A percentile compares a stretch with the other conserved stretches of the same genome.
Evolutionary conservation across 2,888 invertebrate species (phyloP).

Genomic region (Eristalis arbustorum): DNA sequence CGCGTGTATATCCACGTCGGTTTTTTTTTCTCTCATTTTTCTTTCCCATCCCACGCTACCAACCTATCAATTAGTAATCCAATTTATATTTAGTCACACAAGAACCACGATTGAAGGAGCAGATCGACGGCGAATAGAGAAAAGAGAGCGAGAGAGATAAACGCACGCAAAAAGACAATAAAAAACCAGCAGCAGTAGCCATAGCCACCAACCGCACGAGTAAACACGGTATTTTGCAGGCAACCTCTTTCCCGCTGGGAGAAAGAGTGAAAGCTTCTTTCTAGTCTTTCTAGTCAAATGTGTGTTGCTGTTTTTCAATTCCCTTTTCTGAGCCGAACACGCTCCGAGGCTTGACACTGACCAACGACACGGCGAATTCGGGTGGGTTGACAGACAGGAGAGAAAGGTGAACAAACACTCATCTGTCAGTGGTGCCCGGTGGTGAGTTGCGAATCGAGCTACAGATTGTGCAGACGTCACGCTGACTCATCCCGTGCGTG

Average conservation of each 20-base stretch:
- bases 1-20: background rate
- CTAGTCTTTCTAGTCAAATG: background rate
- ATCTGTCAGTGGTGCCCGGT: background rate
- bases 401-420: constrained; percentile 3
- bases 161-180: constrained; percentile 55
- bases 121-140: background rate
- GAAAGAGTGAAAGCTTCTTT: constrained; percentile 59
- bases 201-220: constrained; percentile 12
- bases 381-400: constrained; percentile 5
- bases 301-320: background rate
- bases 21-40: background rate
- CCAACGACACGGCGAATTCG: constrained; percentile 30
- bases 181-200: constrained; percentile 24
- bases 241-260: background rate
- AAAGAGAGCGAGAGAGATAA: constrained; percentile 6
- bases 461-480: background rate
- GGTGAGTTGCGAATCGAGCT: background rate
- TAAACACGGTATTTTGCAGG: constrained; percentile 5
- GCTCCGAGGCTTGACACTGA: constrained; percentile 18
- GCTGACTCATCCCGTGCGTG: background rate
- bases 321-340: constrained; percentile 3
- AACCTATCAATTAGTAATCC: constrained; percentile 64
- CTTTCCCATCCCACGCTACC: constrained; percentile 50
- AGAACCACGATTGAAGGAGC: constrained; percentile 15
- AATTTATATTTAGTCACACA: constrained; percentile 62